These are phyloP conservation scores for Synaphobranchus kaupii DNA, from an alignment of 2,797 vertebrate genomes.

Conservation along the genomic window DNA sequence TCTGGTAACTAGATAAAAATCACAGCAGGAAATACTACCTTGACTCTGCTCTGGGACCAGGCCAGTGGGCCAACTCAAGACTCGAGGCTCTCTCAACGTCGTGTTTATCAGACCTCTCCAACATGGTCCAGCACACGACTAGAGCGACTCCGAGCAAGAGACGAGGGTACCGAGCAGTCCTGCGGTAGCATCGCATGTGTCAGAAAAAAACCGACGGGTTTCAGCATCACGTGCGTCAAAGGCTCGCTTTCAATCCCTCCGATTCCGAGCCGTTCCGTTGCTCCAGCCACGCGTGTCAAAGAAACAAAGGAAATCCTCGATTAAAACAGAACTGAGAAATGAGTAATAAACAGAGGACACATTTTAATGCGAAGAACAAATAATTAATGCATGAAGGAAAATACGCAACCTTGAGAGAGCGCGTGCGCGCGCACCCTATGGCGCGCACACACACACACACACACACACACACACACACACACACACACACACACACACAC, in stretches of 20 bases:
- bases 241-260: conserved; percentile 25
- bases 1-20: not conserved
- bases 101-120: not conserved
- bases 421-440: too few species aligned
- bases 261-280: conserved; percentile 41
- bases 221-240: not conserved
- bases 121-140: not conserved
- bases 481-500: too few species aligned
- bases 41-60: not conserved
- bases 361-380: conserved; percentile 1
- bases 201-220: not conserved
- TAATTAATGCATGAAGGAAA: conserved; percentile 13
- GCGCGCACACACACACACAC: too few species aligned
- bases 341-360: not conserved
- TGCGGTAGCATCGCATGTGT: not conserved
- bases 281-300: conserved; percentile 64
- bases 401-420: conserved; percentile 4
- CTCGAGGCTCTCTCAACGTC: not conserved
- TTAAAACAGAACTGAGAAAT: conserved; percentile 59
- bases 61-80: not conserved
- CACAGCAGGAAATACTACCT: not conserved
- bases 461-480: too few species aligned
- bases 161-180: not conserved
- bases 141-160: not conserved
- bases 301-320: conserved; percentile 62